Conservation (phyloP, 1,140 invertebrate species). For the Magallana ariakensis region DNA sequence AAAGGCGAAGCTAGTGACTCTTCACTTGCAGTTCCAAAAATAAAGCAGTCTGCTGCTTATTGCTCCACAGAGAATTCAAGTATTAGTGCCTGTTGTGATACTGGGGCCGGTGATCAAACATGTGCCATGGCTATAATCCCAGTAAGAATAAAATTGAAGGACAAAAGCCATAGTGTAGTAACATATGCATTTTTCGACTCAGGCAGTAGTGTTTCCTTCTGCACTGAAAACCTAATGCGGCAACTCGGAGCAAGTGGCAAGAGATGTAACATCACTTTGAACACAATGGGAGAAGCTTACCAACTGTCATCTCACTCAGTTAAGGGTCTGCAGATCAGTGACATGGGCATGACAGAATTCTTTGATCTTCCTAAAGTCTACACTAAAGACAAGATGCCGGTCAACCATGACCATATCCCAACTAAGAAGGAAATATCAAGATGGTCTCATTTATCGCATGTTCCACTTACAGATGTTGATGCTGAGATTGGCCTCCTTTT, state of each 20-base stretch:
- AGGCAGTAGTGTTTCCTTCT: conserved; percentile 45
- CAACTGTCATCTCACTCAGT: conserved; percentile 39
- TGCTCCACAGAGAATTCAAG: neutral
- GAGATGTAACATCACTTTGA: conserved; percentile 38
- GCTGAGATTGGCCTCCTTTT: conserved; percentile 48
- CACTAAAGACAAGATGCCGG: conserved; percentile 48
- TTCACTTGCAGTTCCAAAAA: neutral
- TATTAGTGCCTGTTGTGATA: conserved; percentile 8
- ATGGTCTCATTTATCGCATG: conserved; percentile 48
- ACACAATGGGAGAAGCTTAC: conserved; percentile 49
- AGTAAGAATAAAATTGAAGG: conserved; percentile 20
- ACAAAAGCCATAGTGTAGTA: neutral
- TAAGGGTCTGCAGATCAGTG: conserved; percentile 44
- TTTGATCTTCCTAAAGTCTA: conserved; percentile 55
- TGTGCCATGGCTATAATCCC: conserved; percentile 49
- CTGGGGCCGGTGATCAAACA: conserved; percentile 12
- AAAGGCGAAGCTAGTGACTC: neutral
- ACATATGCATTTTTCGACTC: conserved; percentile 47
- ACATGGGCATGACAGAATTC: conserved; percentile 37
- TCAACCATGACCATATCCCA: conserved; percentile 46
- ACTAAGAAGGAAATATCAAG: conserved; percentile 50
- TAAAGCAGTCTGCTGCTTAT: neutral
- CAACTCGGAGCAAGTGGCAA: conserved; percentile 38
- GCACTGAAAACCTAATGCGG: conserved; percentile 44
- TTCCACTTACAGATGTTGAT: conserved; percentile 39